Percentiles rank a stretch among this genome's conserved stretches.
These are phyloP conservation scores for Hirtodrosophila cameraria DNA, from an alignment of 2,888 invertebrate species.

Conservation along the genomic window DNA sequence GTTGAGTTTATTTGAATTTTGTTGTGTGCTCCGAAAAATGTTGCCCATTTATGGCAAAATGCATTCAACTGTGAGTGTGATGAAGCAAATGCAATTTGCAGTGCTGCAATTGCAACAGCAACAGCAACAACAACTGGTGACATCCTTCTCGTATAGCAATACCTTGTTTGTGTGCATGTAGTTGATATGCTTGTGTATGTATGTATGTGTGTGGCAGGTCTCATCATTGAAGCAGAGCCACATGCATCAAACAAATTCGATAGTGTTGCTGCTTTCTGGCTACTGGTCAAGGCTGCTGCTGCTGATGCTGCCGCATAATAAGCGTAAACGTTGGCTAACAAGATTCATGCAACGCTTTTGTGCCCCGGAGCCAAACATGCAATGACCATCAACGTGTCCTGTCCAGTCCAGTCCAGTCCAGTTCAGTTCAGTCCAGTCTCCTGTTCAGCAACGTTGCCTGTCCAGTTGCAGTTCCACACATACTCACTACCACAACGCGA, in stretches of 20 bases:
- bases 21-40: conserved; percentile 48
- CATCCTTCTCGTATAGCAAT: conserved; percentile 43
- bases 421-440: conserved; percentile 1
- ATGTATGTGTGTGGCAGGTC: conserved; percentile 37
- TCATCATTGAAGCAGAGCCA: conserved; percentile 48
- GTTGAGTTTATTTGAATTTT: conserved; percentile 68
- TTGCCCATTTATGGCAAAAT: conserved; percentile 58
- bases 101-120: conserved; percentile 46
- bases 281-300: conserved; percentile 54
- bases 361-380: conserved; percentile 79
- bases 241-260: conserved; percentile 79
- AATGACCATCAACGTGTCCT: conserved; percentile 73
- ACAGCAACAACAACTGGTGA: conserved; percentile 32
- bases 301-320: conserved; percentile 71
- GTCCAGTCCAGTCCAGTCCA: conserved; percentile 32
- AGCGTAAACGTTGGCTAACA: conserved; percentile 82
- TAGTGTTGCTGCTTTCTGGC: conserved; percentile 69
- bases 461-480: background rate
- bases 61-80: conserved; percentile 77
- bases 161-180: conserved; percentile 54
- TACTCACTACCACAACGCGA: conserved; percentile 35
- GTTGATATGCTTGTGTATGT: conserved; percentile 41
- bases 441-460: too few relatives aligned
- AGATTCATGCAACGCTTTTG: conserved; percentile 79
- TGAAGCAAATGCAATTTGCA: conserved; percentile 75